These are phyloP conservation scores for Phortica okadai DNA, from an alignment of 2,888 invertebrate genomes.

Conservation along the genomic window DNA sequence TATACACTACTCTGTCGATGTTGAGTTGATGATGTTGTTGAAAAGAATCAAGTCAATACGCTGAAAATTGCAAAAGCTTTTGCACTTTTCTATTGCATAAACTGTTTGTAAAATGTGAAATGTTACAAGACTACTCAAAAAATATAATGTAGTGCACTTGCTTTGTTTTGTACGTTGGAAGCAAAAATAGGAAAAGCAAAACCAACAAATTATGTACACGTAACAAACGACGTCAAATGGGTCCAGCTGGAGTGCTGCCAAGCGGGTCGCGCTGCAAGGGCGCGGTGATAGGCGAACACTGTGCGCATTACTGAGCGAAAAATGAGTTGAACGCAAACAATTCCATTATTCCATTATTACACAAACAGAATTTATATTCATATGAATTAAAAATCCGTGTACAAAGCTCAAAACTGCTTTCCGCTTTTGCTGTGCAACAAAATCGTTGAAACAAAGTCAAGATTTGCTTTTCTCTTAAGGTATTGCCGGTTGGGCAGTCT, in stretches of 20 bases:
- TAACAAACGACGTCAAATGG: too few species aligned
- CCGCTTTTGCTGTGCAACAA: background rate
- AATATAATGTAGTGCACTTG: background rate
- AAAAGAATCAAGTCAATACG: too few species aligned
- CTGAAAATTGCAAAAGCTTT: too few species aligned
- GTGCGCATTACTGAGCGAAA: background rate
- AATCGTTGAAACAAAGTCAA: background rate
- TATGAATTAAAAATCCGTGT: background rate
- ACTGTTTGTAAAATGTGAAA: too few species aligned
- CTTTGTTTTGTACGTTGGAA: background rate
- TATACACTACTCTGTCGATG: too few species aligned
- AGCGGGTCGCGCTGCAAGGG: background rate
- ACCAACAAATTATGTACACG: too few species aligned
- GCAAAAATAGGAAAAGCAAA: too few species aligned
- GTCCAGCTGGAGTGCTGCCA: background rate
- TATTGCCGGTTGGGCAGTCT: background rate
- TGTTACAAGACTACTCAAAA: too few species aligned
- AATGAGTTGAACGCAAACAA: conserved; percentile 14
- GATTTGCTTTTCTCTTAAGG: background rate
- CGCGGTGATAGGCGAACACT: background rate
- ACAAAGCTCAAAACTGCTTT: background rate
- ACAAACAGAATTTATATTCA: background rate
- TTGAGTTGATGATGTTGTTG: too few species aligned
- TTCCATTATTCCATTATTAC: conserved; percentile 8
- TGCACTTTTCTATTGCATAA: too few species aligned